Evolutionary conservation across 2,797 vertebrate genomes (phyloP), one percentile per base, ranked within the genome.

Genomic region (Melanotaenia trifasciata): DNA sequence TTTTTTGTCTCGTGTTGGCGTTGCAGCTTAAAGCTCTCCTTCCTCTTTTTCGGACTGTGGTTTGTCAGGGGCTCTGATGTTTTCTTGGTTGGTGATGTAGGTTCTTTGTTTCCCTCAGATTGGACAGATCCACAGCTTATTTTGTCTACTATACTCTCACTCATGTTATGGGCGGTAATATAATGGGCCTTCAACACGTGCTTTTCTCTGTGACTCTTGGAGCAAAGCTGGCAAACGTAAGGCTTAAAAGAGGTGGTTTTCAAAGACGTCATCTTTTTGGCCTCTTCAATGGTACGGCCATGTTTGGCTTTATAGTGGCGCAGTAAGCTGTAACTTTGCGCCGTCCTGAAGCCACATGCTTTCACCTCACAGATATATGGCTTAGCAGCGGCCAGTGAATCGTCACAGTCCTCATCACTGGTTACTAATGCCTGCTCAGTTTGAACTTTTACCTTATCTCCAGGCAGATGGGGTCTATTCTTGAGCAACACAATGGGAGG

Each of bases 211-310:
- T 97, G 97, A 18, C 94, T 92, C 91, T 96, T 97, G 85, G 95
- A 93, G 92, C 98, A 99, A 89, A 98, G 94, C 54, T 98, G 97
- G 93, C 98, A 99, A 67, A 95, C 92, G 56, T 98, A 99, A 9
- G 98, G 97, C 16, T 96, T 97, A 84, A 97, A 99, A 0, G 94
- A 96, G 90, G 90, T 97, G 89, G 93, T 97, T 95, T 76, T 96
- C 93, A 91, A 75, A 76, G 86, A 87, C 6, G 87, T 88, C 86
- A 99, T 84, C 66, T 92, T 93, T 78, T 95, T 96, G 60, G 98
- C 96, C 68, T 96, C 94, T 72, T 96, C 95, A 45, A 94, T 87
- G 14, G 95, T 94, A 32, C 94, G 96, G 63, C 95, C 94, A 83
- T 99, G 98, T 76, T 95, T 95, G 84, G 79, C 95, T 84, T 95